Base-by-base conservation (phyloP, 2,797 vertebrate species). In the Poecile montanus region DNA sequence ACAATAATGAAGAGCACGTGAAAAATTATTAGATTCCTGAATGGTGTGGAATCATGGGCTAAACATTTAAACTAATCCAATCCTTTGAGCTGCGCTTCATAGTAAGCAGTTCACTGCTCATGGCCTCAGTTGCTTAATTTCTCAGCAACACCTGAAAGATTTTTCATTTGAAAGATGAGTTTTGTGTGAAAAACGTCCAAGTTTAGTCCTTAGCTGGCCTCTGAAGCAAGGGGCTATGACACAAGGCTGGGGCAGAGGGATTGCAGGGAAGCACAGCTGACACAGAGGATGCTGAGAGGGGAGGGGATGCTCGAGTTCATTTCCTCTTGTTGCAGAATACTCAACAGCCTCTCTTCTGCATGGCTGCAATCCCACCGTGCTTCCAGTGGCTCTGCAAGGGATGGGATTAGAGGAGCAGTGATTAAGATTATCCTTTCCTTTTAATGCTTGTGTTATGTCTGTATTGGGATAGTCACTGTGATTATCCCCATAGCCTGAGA, bases 381-480 rank as follows among this genome's bases (percentile, higher is more conserved):
- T 83, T 32, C 75, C 66, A n/a, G 79, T 18, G 63, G 44, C 29
- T 87, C 72, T 48, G 71, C 44, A n/a, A 78, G 45, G 85, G 85
- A 66, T 62, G 85, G 56, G 73, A 91, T 96, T 95, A 96, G 62
- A 81, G 89, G n/a, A 78, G 22, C 7, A 72, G 7, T 78, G 87
- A 91, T 91, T 81, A 88, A 88, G 82, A 72, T 95, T 45, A 93
- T 91, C 66, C 54, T 61, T 92, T 81, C 51, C 70, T 62, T 89
- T 88, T 53, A 94, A 89, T 78, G 27, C 70, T 42, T 27, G 11
- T 58, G 60, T 61, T 77, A 8, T 54, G 32, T 53, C 40, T 91
- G 2, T 34, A 4, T 10, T 88, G 82, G 56, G 89, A 58, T 32
- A 84, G 72, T 47, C 56, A 2, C 51, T 27, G 79, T 61, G 76